These are phyloP conservation scores for Plecturocebus donacophilus DNA, from an alignment of 2,113 vertebrate genomes.

Conservation along the genomic window DNA sequence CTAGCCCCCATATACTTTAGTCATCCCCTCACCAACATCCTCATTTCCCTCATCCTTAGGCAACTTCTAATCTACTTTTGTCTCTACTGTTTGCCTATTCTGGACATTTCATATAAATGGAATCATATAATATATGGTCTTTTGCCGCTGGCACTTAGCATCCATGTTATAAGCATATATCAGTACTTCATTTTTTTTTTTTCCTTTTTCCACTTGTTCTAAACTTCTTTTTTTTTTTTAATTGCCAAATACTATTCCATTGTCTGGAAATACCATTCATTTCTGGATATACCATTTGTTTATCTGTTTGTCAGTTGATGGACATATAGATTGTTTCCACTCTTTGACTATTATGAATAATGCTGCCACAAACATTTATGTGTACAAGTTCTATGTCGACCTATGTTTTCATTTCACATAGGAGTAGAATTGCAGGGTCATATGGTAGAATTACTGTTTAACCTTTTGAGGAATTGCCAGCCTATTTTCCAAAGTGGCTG, in stretches of 20 bases:
- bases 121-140: neutral
- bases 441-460: neutral
- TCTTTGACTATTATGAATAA: no score
- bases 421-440: neutral
- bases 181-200: neutral
- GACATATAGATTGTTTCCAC: neutral
- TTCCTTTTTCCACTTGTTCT: no score
- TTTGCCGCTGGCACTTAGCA: neutral
- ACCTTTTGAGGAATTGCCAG: conserved; percentile 24
- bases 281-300: neutral
- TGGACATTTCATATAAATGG: neutral
- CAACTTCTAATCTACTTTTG: neutral
- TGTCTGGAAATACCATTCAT: neutral
- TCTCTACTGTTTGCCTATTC: neutral
- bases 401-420: neutral
- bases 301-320: neutral
- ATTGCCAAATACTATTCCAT: neutral
- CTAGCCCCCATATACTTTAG: neutral
- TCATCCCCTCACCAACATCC: neutral
- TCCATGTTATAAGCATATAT: neutral
- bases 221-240: no score
- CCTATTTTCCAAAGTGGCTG: neutral
- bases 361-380: neutral
- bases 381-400: neutral
- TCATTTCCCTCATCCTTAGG: neutral